Evolutionary conservation across 2,888 invertebrate genomes (phyloP), one percentile per base, ranked within the genome.

Genomic region (Panorpa germanica): DNA sequence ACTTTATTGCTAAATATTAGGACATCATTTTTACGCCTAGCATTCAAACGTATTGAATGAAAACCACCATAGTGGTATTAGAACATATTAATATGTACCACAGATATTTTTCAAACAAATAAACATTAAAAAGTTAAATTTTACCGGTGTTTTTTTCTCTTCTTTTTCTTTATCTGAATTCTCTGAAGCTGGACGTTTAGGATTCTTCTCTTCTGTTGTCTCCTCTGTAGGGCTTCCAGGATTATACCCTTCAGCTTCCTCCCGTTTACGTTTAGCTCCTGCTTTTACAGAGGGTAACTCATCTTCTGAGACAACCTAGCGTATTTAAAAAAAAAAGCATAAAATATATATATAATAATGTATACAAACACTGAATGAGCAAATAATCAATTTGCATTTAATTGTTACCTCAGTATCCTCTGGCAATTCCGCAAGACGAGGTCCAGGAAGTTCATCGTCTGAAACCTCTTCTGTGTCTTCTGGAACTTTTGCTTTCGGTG

Each of bases 381-480:
- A 8, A 25, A 17, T n/a, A 15, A 23, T n/a, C 25, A 31, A 16
- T 25, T 25, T 25, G 7, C n/a, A n/a, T n/a, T n/a, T n/a, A n/a
- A n/a, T n/a, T n/a, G 28, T 33, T 39, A 65, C 69, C 57, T 74
- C 74, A 31, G 74, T 74, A 45, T 73, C 74, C 26, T 71, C 70
- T 18, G 72, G 74, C 29, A 74, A 44, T 39, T 75, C 74, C 18
- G 73, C 74, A 18, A 72, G 61, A 44, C 70, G 70, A 2, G 74
- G 74, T 1, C 71, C 74, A 2, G 75, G 76, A 14, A 76, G 49
- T 47, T 76, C 76, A 47, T 76, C 77, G 51, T 76, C 75, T 3
- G 76, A 76, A 0, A 77, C 76, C 53, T 76, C 80, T 49, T 82
- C 82, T 3, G 81, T 78, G 59, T 82, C 81, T 36, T 77, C 75